phyloP scores from a whole-genome alignment of 92 coral and sea anemone genomes.

The Nematostella vectensis region DNA sequence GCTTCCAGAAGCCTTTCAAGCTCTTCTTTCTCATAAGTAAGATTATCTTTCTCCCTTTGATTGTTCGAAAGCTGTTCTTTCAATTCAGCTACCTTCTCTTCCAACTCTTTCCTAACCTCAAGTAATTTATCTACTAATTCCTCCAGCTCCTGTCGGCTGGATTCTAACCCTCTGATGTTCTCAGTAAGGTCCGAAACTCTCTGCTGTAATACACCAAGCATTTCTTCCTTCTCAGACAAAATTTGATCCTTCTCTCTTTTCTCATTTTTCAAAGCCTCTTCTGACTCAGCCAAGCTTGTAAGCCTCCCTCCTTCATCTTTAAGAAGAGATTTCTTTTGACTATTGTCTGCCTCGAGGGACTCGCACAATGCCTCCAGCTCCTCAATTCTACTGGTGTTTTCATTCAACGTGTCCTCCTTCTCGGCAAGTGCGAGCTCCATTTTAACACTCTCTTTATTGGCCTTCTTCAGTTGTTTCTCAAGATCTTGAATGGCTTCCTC shows the following conservation, averaged over 20 bases:
- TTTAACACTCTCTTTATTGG: conserved; percentile 37
- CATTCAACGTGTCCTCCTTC: background rate
- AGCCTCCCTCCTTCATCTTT: background rate
- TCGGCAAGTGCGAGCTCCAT: conserved; percentile 9
- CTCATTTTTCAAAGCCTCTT: background rate
- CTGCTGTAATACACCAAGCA: background rate
- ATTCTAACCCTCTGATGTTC: conserved; percentile 26
- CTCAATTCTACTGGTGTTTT: background rate
- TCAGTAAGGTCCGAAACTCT: background rate
- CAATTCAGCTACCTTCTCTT: conserved; percentile 10
- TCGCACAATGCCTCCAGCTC: background rate
- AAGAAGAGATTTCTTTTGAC: background rate
- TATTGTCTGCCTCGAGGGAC: background rate
- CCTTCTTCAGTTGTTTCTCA: conserved; percentile 21
- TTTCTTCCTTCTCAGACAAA: background rate
- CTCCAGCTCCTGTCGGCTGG: conserved; percentile 27
- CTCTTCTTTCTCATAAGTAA: background rate
- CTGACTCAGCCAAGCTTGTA: background rate
- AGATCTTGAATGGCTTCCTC: conserved; percentile 18
- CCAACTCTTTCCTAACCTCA: conserved; percentile 8
- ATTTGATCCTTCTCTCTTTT: background rate
- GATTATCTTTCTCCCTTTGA: background rate
- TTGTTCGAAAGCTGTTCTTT: conserved; percentile 1
- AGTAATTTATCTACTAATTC: conserved; percentile 25
- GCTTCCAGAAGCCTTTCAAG: background rate